Percentiles rank a stretch among this genome's conserved stretches.
Conservation (phyloP, 1,140 invertebrate species). For the Bombus huntii region DNA sequence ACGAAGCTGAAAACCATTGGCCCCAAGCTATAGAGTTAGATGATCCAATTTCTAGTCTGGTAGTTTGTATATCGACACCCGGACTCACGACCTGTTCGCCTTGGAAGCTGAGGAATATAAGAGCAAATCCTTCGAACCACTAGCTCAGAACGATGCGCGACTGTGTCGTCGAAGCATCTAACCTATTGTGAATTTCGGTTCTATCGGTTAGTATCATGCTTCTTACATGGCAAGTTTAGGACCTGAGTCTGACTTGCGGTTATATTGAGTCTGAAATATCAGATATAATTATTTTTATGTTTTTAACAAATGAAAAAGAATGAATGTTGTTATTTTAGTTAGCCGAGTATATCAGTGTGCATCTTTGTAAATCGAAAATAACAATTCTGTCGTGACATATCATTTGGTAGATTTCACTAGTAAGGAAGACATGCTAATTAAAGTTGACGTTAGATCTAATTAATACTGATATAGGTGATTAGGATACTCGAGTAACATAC, state of each 20-base stretch:
- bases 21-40: constrained; percentile 21
- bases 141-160: not conserved
- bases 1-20: constrained; percentile 8
- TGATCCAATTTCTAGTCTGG: constrained; percentile 38
- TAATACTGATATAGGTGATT: constrained; percentile 33
- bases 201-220: not conserved
- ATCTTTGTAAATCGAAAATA: not conserved
- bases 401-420: not conserved
- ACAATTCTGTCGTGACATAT: not conserved
- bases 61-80: constrained; percentile 1
- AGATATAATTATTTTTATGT: not conserved
- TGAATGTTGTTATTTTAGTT: not conserved
- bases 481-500: not conserved
- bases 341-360: not conserved
- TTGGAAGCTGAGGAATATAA: constrained; percentile 6
- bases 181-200: not conserved
- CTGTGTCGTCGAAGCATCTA: not conserved
- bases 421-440: constrained; percentile 31
- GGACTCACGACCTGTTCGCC: constrained; percentile 34
- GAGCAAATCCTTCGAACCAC: constrained; percentile 1
- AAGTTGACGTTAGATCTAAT: constrained; percentile 29
- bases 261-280: not conserved
- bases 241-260: not conserved
- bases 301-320: not conserved
- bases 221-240: not conserved